Percentiles rank a stretch among this genome's conserved stretches.
Evolutionary conservation across 2,113 vertebrate species (phyloP).

Genomic region (Petroica traversi): DNA sequence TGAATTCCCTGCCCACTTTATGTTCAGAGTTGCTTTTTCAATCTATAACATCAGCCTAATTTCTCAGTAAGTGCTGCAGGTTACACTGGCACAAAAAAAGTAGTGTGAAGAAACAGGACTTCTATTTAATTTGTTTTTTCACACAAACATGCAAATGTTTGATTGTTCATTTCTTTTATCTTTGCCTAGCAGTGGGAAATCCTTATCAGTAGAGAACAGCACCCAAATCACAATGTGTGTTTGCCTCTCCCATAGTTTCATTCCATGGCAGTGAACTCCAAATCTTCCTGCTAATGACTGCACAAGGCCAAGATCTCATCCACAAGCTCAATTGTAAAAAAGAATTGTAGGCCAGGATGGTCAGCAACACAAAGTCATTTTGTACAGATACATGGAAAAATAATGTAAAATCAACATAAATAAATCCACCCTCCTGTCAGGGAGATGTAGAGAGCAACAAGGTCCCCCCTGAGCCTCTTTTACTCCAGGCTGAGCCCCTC

Average conservation of each 20-base stretch:
- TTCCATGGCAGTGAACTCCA: neutral
- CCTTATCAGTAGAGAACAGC: neutral
- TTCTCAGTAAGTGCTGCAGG: neutral
- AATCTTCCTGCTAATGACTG: neutral
- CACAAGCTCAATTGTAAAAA: neutral
- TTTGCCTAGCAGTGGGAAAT: neutral
- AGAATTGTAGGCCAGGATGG: neutral
- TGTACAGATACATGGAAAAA: neutral
- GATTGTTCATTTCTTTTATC: neutral
- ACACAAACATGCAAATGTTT: neutral
- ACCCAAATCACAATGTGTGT: neutral
- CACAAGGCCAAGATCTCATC: neutral
- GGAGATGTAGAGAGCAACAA: neutral
- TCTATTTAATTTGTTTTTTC: conserved; percentile 6
- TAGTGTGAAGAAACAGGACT: neutral
- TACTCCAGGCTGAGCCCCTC: neutral
- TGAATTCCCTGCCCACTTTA: neutral
- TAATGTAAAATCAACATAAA: neutral
- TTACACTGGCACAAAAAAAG: neutral
- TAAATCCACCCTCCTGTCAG: neutral
- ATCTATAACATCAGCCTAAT: neutral
- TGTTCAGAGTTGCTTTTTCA: neutral
- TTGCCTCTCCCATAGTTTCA: neutral
- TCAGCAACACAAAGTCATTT: neutral
- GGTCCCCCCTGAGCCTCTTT: neutral